A percentile compares a stretch with the other conserved stretches of the same genome.
phyloP scores from a whole-genome alignment of 2,113 vertebrate genomes.

The Forbesichthys papilliferus region DNA sequence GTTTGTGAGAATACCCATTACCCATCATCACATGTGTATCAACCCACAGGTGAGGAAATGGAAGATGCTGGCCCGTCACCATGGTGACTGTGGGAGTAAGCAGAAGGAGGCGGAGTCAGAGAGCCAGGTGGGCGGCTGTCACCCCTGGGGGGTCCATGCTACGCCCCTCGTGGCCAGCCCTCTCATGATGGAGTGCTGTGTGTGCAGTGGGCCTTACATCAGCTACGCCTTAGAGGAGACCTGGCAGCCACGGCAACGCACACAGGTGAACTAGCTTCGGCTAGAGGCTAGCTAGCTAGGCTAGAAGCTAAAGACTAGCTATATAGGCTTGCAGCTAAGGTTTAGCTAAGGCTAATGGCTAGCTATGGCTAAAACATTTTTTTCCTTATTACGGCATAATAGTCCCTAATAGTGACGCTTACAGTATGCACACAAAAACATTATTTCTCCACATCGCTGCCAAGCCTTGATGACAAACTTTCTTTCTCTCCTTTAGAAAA shows the following conservation, averaged over 20 bases:
- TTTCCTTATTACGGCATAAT: conserved; percentile 14
- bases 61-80: conserved; percentile 76
- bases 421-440: conserved; percentile 14
- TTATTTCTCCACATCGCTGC: background rate
- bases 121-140: conserved; percentile 57
- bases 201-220: conserved; percentile 78
- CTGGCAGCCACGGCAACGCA: conserved; percentile 79
- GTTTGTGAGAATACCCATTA: too few species aligned
- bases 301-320: too few species aligned
- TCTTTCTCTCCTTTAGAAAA: conserved; percentile 42
- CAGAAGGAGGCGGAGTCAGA: conserved; percentile 71
- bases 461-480: conserved; percentile 22
- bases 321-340: too few species aligned
- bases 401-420: conserved; percentile 18
- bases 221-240: conserved; percentile 75
- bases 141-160: conserved; percentile 60
- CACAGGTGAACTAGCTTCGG: conserved; percentile 62
- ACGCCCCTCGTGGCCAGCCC: conserved; percentile 69
- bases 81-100: conserved; percentile 57
- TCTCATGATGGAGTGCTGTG: conserved; percentile 77
- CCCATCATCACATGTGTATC: background rate
- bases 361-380: background rate
- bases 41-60: conserved; percentile 75
- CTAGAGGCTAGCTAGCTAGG: background rate
- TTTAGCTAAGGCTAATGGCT: too few species aligned